phyloP scores from a whole-genome alignment of 2,888 invertebrate species.

The Drosophila paramelanica region DNA sequence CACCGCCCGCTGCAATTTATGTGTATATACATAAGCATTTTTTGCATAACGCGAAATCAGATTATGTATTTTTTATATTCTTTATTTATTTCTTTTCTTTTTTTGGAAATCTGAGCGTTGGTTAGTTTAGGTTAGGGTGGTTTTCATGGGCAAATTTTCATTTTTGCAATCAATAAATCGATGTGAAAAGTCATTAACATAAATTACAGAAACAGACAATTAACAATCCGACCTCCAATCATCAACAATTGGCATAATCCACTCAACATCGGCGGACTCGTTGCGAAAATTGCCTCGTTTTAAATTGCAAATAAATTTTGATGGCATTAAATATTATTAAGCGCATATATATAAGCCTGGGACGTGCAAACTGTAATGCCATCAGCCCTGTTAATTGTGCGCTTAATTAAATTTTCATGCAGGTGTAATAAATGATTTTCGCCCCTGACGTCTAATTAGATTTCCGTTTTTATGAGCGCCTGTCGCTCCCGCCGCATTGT shows the following conservation, averaged over 20 bases:
- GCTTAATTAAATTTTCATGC: constrained; percentile 81
- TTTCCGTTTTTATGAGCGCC: constrained; percentile 61
- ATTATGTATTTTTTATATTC: constrained; percentile 52
- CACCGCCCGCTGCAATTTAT: constrained; percentile 8
- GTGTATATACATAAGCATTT: constrained; percentile 49
- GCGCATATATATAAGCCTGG: constrained; percentile 41
- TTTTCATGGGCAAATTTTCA: constrained; percentile 13
- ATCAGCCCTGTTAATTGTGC: constrained; percentile 67
- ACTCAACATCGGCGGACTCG: constrained; percentile 56
- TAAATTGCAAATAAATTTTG: constrained; percentile 77
- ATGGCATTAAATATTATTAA: constrained; percentile 77
- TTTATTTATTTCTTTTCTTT: constrained; percentile 14
- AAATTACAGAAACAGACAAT: constrained; percentile 73
- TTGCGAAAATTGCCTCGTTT: constrained; percentile 70
- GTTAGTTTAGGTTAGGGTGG: constrained; percentile 33
- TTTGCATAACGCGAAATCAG: constrained; percentile 67
- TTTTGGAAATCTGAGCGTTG: constrained; percentile 34
- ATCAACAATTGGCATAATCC: constrained; percentile 78
- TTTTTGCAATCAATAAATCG: constrained; percentile 69
- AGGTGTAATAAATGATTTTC: constrained; percentile 78
- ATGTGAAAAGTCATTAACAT: constrained; percentile 74
- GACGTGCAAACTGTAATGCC: constrained; percentile 28
- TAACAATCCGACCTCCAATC: constrained; percentile 75
- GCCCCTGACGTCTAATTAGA: constrained; percentile 67
- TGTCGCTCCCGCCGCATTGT: not conserved